A percentile compares a stretch with the other conserved stretches of the same genome.
Evolutionary conservation across 2,797 vertebrate species (phyloP).

Genomic region (Vipera ursinii): DNA sequence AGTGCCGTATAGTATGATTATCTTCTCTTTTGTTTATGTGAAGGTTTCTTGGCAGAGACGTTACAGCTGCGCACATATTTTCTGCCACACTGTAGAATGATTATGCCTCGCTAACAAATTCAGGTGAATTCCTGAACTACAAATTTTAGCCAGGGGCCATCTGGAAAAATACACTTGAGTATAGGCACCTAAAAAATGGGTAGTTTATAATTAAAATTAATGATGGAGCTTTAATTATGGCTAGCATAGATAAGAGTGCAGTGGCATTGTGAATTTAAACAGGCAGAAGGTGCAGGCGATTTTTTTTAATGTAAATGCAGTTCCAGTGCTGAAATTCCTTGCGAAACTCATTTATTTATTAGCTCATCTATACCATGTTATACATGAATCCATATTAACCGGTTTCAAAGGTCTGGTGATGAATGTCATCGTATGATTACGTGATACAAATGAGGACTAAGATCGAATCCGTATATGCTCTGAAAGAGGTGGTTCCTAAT

Average conservation of each 20-base stretch:
- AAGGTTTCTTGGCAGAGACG: not conserved
- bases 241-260: constrained; percentile 4
- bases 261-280: constrained; percentile 10
- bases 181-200: constrained; percentile 20
- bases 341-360: constrained; percentile 20
- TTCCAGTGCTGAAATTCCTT: not conserved
- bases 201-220: constrained; percentile 41
- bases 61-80: not conserved
- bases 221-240: constrained; percentile 29
- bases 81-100: not conserved
- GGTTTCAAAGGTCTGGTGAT: not conserved
- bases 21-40: not conserved
- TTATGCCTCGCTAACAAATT: constrained; percentile 1
- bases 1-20: not conserved
- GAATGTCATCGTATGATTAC: constrained; percentile 26
- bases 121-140: constrained; percentile 1
- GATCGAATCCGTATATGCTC: not conserved
- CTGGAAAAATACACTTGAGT: not conserved
- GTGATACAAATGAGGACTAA: constrained; percentile 8
- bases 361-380: not conserved
- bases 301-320: constrained; percentile 18
- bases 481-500: not conserved
- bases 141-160: not conserved
- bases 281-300: not conserved
- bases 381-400: constrained; percentile 14